Evolutionary conservation across 2,888 invertebrate species (phyloP), one percentile per base, ranked within the genome.

Genomic region (Galerucella pusilla): DNA sequence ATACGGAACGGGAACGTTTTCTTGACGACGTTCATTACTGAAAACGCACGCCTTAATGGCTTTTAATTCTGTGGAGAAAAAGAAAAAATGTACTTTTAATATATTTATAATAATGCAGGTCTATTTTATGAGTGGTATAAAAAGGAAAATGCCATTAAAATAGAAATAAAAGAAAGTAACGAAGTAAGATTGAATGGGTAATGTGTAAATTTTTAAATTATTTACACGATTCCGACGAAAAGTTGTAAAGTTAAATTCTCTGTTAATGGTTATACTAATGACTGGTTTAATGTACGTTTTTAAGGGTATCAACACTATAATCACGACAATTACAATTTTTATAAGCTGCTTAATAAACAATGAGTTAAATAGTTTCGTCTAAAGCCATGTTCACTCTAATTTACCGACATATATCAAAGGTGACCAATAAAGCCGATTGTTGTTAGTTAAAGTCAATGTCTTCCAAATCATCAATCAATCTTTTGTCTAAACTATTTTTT

Each of bases 51-150:
- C 63, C 28, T 63, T 63, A 63, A 63, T 63, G 63, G 35, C n/a
- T 16, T 63, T 63, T 63, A 63, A 42, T 42, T 42, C 35, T 3
- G 14, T 60, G 35, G 2, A 42, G 35, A 42, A 42, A 28, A 2
- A 28, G 49, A 63, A 63, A 63, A 63, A 63, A 63, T 63, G 16
- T 63, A 10, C 63, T 45, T 63, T 63, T 63, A 63, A 63, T 63
- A 63, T 42, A 42, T 63, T 63, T 63, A 63, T 63, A 63, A 63
- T 63, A 63, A 63, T 63, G 42, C 63, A 63, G 16, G 45, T 12
- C 20, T 60, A 6, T 35, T 61, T 61, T 28, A 28, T n/a, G 9
- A 35, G 35, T 35, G 12, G 42, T 35, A 63, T 42, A n/a, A 63
- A 59, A 63, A 25, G 14, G 28, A 63, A 63, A 63, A 63, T n/a